phyloP scores from a whole-genome alignment of 1,140 invertebrate species.

The Trichoplusia ni region DNA sequence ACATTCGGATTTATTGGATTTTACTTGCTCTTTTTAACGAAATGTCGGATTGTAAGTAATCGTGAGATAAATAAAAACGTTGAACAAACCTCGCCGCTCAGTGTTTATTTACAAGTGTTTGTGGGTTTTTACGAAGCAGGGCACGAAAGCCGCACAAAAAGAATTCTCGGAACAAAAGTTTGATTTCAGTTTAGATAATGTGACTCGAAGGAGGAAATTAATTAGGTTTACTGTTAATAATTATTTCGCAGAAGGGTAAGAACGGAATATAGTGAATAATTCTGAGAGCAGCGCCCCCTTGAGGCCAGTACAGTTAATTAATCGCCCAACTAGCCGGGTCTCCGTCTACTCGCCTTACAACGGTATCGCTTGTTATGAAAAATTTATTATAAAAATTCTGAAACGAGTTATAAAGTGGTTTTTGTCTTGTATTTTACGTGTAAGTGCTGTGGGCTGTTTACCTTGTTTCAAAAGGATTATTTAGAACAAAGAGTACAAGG shows the following conservation, averaged over 20 bases:
- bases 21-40: no score
- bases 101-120: background rate
- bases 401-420: constrained; percentile 11
- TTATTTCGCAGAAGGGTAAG: constrained; percentile 46
- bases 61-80: no score
- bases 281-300: constrained; percentile 34
- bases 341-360: constrained; percentile 34
- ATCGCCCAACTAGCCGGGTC: constrained; percentile 44
- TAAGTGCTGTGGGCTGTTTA: background rate
- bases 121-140: background rate
- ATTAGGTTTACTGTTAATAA: constrained; percentile 50
- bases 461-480: background rate
- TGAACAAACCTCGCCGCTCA: no score
- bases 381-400: constrained; percentile 30
- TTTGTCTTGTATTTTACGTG: constrained; percentile 1
- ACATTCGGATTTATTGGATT: background rate
- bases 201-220: constrained; percentile 38
- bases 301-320: constrained; percentile 46
- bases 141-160: background rate
- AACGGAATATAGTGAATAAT: constrained; percentile 46
- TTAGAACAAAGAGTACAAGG: no score
- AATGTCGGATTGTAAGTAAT: no score
- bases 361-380: constrained; percentile 35
- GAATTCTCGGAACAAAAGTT: constrained; percentile 19
- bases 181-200: constrained; percentile 30